Evolutionary conservation across 2,113 vertebrate species (phyloP), one percentile per base, ranked within the genome.

Genomic region (Gila orcuttii): DNA sequence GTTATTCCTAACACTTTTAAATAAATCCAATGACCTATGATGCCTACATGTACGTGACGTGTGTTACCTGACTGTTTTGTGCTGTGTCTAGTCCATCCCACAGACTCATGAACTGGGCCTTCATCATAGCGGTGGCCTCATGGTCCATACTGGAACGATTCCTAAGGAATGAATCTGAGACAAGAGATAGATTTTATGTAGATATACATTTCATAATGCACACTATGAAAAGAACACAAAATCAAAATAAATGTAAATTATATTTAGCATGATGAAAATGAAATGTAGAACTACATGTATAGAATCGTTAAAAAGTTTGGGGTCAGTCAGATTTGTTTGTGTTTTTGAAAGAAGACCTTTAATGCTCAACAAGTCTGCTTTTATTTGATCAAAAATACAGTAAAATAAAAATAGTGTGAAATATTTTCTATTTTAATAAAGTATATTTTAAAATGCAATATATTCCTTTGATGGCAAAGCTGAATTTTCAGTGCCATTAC

Each of bases 61-160:
- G 10, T 19, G 6, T 80, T 75, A 96, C 96, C 95, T 95, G 95
- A 79, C 92, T 95, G 86, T 89, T 90, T 12, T 88, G 12, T 6
- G 89, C 87, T 0, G 95, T 96, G 25, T 95, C 93, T 78, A 96
- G 87, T 10, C 96, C 96, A 31, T 96, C 95, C 96, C 96, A 96
- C 76, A 96, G 94, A 80, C 95, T 96, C 95, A 96, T 96, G 90
- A 96, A 96, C 91, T 96, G 95, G 42, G 96, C 95, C 86, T 96
- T 96, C 95, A 96, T 96, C 95, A 96, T 96, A 76, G 96, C 95
- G 1, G 95, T 96, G 85, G 95, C 95, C 88, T 96, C 96, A 0
- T 96, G 95, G 86, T 96, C 95, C 86, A 93, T 64, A 83, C 93
- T 93, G 68, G 95, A 96, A 68, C 95, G 95, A 79, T 93, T 95